A percentile compares a stretch with the other conserved stretches of the same genome.
These are phyloP conservation scores for Microvelia longipes DNA, from an alignment of 1,140 invertebrate species.

Conservation along the genomic window DNA sequence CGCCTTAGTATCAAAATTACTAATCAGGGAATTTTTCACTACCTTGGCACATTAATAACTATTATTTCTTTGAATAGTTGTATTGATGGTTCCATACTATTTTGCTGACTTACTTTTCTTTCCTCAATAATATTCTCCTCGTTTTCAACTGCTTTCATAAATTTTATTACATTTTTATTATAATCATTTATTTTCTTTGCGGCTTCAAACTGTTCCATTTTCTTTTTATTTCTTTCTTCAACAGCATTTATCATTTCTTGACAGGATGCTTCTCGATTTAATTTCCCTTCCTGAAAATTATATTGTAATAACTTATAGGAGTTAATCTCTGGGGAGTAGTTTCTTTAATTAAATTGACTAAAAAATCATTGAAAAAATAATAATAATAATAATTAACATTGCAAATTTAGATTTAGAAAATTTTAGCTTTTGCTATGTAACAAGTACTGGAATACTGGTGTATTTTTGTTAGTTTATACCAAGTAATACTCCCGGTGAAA, in stretches of 20 bases:
- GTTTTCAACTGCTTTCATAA: conserved; percentile 1
- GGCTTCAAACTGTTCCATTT: neutral
- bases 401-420: neutral
- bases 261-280: neutral
- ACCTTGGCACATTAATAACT: too few relatives aligned
- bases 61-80: too few relatives aligned
- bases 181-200: neutral
- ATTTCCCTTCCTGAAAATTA: neutral
- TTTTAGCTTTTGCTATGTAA: neutral
- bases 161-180: neutral
- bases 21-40: too few relatives aligned
- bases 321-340: neutral
- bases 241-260: conserved; percentile 1
- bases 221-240: neutral
- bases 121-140: neutral
- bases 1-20: too few relatives aligned
- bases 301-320: neutral
- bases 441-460: neutral
- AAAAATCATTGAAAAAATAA: neutral
- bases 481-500: too few relatives aligned
- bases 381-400: neutral
- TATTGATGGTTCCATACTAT: too few relatives aligned
- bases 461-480: neutral
- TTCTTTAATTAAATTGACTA: neutral
- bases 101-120: neutral